These are phyloP conservation scores for Stichodactyla mertensii DNA, from an alignment of 64 coral and sea anemone species.

Conservation along the genomic window DNA sequence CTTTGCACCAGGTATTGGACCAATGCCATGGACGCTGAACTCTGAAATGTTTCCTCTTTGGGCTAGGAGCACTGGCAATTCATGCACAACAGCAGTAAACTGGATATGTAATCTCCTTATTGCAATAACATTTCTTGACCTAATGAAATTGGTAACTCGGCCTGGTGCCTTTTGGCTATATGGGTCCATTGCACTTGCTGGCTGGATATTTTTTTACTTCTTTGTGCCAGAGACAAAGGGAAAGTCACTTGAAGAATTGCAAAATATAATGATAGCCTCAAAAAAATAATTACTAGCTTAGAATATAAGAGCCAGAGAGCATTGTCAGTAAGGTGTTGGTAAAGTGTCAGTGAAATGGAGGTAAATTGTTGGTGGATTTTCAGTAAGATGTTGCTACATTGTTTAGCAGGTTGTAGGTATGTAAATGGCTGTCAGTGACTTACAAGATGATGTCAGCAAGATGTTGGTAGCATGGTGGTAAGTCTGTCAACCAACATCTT, in stretches of 20 bases:
- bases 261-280: constrained; percentile 5
- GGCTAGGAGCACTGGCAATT: constrained; percentile 87
- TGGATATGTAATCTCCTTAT: constrained; percentile 87
- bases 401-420: too few relatives aligned
- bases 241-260: constrained; percentile 80
- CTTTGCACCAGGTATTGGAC: constrained; percentile 91
- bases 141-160: constrained; percentile 69
- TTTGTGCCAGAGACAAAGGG: constrained; percentile 87
- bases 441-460: too few relatives aligned
- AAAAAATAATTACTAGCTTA: background rate
- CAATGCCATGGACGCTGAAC: constrained; percentile 97
- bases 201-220: constrained; percentile 76
- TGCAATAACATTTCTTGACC: constrained; percentile 82
- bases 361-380: too few relatives aligned
- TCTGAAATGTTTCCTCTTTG: constrained; percentile 93
- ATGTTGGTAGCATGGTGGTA: too few relatives aligned
- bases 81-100: constrained; percentile 74
- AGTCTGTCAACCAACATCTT: too few relatives aligned
- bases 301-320: too few relatives aligned
- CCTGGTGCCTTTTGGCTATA: constrained; percentile 89
- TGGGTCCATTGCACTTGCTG: constrained; percentile 51
- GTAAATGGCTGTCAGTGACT: too few relatives aligned
- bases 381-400: too few relatives aligned
- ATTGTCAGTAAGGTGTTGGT: too few relatives aligned
- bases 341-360: too few relatives aligned